Conservation (phyloP, 2,888 invertebrate species). For the Sphaerophoria rueppellii region DNA sequence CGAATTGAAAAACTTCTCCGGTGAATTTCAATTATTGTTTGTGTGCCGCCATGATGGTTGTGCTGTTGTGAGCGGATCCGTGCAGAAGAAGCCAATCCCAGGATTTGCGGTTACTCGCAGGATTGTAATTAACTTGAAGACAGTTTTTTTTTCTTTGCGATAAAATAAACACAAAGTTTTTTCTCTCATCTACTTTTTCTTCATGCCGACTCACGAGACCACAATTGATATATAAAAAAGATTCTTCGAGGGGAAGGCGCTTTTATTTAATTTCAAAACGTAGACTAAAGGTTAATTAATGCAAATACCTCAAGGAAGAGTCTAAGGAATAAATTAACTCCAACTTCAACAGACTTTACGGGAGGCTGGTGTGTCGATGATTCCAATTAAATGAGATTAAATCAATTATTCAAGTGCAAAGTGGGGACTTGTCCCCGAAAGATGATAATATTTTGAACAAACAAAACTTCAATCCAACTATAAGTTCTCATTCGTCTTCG, state of each 20-base stretch:
- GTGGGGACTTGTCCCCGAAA: background rate
- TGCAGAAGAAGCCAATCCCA: constrained; percentile 60
- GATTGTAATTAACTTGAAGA: constrained; percentile 73
- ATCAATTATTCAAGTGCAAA: constrained; percentile 51
- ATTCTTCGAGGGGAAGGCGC: background rate
- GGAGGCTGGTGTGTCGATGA: constrained; percentile 40
- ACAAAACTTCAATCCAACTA: background rate
- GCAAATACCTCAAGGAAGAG: constrained; percentile 58
- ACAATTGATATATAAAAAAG: constrained; percentile 63
- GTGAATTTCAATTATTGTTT: constrained; percentile 72
- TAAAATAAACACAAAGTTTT: constrained; percentile 71
- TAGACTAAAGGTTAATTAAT: constrained; percentile 70
- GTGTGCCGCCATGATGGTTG: constrained; percentile 18
- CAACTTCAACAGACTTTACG: background rate
- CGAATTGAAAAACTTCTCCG: constrained; percentile 74
- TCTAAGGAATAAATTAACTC: constrained; percentile 47
- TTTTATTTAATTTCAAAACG: background rate
- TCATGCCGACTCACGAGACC: constrained; percentile 40
- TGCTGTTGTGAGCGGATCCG: constrained; percentile 37
- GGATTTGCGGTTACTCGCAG: constrained; percentile 70
- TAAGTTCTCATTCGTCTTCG: background rate
- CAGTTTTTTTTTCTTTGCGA: constrained; percentile 41
- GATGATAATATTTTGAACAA: constrained; percentile 3
- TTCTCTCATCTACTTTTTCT: constrained; percentile 8
- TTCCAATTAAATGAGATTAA: constrained; percentile 47